Evolutionary conservation across 2,797 vertebrate genomes (phyloP), one percentile per base, ranked within the genome.

Genomic region (Schizopygopsis pylzovi): DNA sequence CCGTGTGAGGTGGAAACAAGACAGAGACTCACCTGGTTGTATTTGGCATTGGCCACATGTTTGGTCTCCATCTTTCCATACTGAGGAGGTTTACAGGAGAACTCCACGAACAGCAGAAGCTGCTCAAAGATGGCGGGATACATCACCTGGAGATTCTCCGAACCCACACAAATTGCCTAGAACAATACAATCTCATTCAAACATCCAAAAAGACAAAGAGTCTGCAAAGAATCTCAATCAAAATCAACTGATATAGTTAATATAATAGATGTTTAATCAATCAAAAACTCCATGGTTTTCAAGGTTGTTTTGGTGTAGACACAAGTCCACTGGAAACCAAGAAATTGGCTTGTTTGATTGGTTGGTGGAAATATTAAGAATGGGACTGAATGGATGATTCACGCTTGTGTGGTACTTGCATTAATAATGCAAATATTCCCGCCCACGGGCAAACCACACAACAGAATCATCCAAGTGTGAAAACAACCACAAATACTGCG

Each of bases 81-180:
- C 90, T 98, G 98, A 52, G 98, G 98, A 88, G 98, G 98, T 91
- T 99, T 99, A 94, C 98, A 99, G 90, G 98, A 99, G 92, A 99
- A 99, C 94, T 99, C 98, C 82, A 98, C 98, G 91, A 99, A 99
- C 88, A 97, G 97, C 89, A 99, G 94, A 80, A 99, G 96, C 91
- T 99, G 98, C 89, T 99, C 96, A 76, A 99, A 99, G 93, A 99
- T 99, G 92, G 98, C 98, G 52, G 98, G 98, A 95, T 99, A 99
- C 98, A 99, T 99, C 95, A 97, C 97, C 94, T 99, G 98, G 97
- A 99, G 98, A 89, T 95, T 97, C 95, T 99, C 98, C 3, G 98
- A 96, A 89, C 98, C 97, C 88, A 98, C 95, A 90, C 98, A 99
- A 93, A 99, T 99, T 88, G 97, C 98, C 98, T 99, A 91, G 56